Evolutionary conservation across 35 echinoderm and acorn worm genomes (phyloP).

Genomic region (Holothuria glaberrima): DNA sequence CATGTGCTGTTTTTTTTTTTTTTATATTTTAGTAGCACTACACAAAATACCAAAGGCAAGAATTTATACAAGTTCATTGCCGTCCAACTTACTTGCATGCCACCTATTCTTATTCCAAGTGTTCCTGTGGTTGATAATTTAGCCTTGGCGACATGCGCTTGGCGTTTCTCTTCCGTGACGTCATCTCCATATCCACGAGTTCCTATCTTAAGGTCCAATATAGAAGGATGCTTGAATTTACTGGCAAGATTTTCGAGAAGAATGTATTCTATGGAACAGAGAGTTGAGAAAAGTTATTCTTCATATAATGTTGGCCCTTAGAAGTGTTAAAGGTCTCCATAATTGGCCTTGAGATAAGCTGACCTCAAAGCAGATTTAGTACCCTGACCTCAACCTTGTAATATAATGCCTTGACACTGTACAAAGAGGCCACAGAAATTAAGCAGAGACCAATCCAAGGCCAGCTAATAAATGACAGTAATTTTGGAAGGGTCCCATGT

Average conservation of each 20-base stretch:
- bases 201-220: constrained; percentile 80
- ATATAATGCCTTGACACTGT: too few species aligned
- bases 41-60: too few species aligned
- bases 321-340: too few species aligned
- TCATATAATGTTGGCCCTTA: too few species aligned
- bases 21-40: too few species aligned
- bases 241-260: constrained; percentile 71
- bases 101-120: constrained; percentile 70
- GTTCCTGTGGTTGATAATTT: constrained; percentile 52
- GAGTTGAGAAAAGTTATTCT: neutral
- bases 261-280: constrained; percentile 57
- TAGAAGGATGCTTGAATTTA: constrained; percentile 62
- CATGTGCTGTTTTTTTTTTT: too few species aligned
- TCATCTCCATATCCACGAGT: constrained; percentile 73
- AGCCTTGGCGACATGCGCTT: constrained; percentile 58
- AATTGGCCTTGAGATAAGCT: neutral
- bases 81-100: constrained; percentile 70
- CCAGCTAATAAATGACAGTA: too few species aligned
- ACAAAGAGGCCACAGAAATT: too few species aligned
- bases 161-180: constrained; percentile 63
- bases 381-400: too few species aligned
- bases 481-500: too few species aligned
- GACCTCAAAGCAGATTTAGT: too few species aligned
- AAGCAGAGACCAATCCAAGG: too few species aligned
- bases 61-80: neutral